A percentile compares a stretch with the other conserved stretches of the same genome.
These are phyloP conservation scores for Mormyrops attenuatus DNA, from an alignment of 2,797 vertebrate genomes.

Conservation along the genomic window DNA sequence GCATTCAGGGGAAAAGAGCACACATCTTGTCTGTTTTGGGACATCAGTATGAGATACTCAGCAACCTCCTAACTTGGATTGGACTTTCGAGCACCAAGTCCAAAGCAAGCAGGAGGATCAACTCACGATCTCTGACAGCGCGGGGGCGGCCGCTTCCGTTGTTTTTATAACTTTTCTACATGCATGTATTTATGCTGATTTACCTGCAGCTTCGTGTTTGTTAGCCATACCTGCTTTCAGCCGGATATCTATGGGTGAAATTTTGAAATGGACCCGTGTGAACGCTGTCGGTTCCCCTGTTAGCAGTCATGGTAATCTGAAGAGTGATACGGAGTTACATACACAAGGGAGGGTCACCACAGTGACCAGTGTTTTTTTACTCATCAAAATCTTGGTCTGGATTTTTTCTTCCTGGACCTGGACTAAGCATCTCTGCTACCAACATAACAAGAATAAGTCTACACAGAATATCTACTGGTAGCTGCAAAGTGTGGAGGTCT, in stretches of 20 bases:
- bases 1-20: neutral
- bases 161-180: conserved; percentile 1
- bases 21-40: neutral
- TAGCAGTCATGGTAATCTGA: conserved; percentile 3
- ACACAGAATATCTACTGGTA: neutral
- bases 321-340: conserved; percentile 21
- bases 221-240: conserved; percentile 33
- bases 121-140: neutral
- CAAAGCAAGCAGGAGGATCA: conserved; percentile 8
- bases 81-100: neutral
- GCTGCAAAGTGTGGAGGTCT: neutral
- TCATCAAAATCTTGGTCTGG: neutral
- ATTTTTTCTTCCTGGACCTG: neutral
- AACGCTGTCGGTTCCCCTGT: conserved; percentile 9
- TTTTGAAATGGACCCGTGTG: conserved; percentile 11
- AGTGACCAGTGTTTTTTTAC: neutral
- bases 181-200: neutral
- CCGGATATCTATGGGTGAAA: neutral
- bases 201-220: conserved; percentile 43
- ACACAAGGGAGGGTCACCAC: neutral
- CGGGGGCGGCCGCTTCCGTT: neutral
- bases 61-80: neutral
- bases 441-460: neutral
- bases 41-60: neutral
- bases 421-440: neutral